Evolutionary conservation across 2,888 invertebrate genomes (phyloP).

Genomic region (Aphrophora alni): DNA sequence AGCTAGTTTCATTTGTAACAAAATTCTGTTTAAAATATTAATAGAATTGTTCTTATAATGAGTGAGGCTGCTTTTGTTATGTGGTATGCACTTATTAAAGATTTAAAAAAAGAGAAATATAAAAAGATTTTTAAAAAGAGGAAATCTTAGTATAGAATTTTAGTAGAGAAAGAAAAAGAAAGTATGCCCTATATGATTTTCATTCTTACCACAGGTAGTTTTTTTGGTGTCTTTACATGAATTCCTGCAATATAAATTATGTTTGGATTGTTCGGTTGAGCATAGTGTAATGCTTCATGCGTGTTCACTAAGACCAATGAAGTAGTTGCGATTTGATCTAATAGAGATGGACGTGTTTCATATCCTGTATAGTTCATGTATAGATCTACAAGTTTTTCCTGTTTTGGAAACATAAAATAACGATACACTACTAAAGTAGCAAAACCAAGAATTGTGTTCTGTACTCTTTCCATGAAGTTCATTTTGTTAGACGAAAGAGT

Average conservation of each 20-base stretch:
- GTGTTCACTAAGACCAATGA: slow-evolving; percentile 61
- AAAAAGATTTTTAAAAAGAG: no score
- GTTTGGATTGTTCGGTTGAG: slow-evolving; percentile 63
- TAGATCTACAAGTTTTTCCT: slow-evolving; percentile 25
- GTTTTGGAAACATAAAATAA: not conserved
- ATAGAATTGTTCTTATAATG: no score
- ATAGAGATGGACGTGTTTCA: slow-evolving; percentile 53
- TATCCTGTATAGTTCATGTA: slow-evolving; percentile 43
- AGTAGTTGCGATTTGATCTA: slow-evolving; percentile 58
- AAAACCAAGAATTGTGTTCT: slow-evolving; percentile 58
- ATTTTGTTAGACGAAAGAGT: slow-evolving; percentile 57
- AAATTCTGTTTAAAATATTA: no score
- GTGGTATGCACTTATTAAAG: no score
- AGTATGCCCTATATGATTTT: no score
- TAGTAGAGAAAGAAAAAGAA: no score
- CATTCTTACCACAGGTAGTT: slow-evolving; percentile 43
- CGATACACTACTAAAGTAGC: slow-evolving; percentile 54
- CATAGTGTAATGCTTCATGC: slow-evolving; percentile 54
- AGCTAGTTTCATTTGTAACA: no score
- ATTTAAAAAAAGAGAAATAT: no score
- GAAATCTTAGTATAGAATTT: no score
- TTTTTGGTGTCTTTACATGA: slow-evolving; percentile 57
- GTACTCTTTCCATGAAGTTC: slow-evolving; percentile 58
- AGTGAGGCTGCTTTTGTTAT: no score
- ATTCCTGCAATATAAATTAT: slow-evolving; percentile 70